A percentile compares a stretch with the other conserved stretches of the same genome.
phyloP scores from a whole-genome alignment of 2,797 vertebrate species.

The Manis pentadactyla region DNA sequence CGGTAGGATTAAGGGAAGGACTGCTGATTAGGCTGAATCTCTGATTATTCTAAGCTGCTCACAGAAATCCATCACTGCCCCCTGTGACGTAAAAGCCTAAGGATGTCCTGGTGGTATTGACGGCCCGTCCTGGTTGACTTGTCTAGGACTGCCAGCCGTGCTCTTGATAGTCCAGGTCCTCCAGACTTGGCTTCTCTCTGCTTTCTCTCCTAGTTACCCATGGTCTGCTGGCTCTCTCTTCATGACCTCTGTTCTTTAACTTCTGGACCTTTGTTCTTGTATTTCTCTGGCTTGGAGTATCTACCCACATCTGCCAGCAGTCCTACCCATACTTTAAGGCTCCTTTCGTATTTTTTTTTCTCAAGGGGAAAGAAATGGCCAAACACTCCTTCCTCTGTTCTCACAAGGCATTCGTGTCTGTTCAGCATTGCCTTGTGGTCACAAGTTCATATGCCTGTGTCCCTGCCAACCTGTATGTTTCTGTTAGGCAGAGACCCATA shows the following conservation, averaged over 20 bases:
- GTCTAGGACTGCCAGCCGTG: not conserved
- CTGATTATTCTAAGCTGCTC: slow-evolving; percentile 56
- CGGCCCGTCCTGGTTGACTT: not conserved
- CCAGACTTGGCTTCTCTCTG: not conserved
- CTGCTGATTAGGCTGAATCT: not conserved
- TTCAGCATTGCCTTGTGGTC: not conserved
- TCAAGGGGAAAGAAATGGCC: not conserved
- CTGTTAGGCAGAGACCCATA: not conserved
- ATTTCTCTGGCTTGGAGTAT: not conserved
- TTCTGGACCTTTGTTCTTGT: not conserved
- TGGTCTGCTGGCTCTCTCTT: not conserved
- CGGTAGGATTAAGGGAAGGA: not conserved
- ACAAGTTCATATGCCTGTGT: not conserved
- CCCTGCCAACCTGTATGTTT: not conserved
- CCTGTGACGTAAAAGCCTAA: not conserved
- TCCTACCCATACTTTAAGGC: not conserved
- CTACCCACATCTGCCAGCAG: not conserved
- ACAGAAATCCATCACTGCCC: not conserved
- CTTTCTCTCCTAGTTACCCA: not conserved
- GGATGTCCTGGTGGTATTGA: not conserved
- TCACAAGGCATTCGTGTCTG: not conserved
- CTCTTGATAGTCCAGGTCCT: not conserved
- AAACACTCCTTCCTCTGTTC: not conserved
- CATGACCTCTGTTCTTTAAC: no score
- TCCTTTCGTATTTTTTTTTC: not conserved